These are phyloP conservation scores for Phalera bucephala DNA, from an alignment of 2,888 invertebrate species.

Conservation along the genomic window DNA sequence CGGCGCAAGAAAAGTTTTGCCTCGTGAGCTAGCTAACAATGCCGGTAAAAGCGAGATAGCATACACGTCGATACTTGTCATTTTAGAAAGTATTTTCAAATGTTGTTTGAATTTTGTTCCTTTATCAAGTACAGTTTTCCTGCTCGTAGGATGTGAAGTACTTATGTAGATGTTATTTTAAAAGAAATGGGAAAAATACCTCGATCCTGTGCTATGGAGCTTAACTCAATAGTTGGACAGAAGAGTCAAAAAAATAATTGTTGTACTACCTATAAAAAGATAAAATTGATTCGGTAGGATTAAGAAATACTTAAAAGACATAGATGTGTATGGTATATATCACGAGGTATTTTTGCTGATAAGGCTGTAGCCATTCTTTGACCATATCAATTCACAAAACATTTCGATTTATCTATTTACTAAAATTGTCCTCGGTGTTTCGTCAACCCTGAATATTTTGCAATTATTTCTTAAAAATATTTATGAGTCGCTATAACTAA, in stretches of 20 bases:
- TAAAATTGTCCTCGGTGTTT: no score
- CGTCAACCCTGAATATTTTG: no score
- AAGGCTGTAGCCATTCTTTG: no score
- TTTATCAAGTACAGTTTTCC: conserved; percentile 7
- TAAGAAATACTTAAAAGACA: no score
- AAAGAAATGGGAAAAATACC: conserved; percentile 6
- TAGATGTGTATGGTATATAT: background rate
- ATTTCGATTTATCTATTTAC: conserved; percentile 10
- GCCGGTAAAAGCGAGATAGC: conserved; percentile 27
- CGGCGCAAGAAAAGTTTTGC: no score
- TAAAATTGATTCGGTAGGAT: no score
- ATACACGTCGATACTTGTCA: conserved; percentile 27
- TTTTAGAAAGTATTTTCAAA: conserved; percentile 20
- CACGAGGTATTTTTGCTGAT: no score
- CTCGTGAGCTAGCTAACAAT: no score
- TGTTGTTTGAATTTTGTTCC: conserved; percentile 10
- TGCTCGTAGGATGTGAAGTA: background rate
- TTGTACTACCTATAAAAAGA: background rate
- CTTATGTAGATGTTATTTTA: conserved; percentile 6
- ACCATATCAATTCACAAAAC: conserved; percentile 1
- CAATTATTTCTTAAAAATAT: conserved; percentile 30
- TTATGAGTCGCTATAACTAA: conserved; percentile 23
- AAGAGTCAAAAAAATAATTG: background rate
- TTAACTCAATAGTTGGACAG: conserved; percentile 1
- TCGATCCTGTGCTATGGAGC: background rate